phyloP scores from a whole-genome alignment of 2,888 invertebrate species.

The Agrochola litura region DNA sequence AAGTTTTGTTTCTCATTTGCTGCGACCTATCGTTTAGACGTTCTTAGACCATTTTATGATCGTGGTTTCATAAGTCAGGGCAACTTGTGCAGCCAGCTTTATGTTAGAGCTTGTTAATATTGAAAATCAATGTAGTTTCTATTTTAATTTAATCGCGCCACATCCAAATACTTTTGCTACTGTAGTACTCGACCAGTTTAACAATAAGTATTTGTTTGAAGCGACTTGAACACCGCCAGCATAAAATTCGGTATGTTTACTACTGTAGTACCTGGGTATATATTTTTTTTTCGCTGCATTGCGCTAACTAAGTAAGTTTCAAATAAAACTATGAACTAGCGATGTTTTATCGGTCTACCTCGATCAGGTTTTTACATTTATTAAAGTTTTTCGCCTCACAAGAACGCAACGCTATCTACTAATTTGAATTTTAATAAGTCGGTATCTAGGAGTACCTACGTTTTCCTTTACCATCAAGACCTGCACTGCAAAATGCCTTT shows the following conservation, averaged over 20 bases:
- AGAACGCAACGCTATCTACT: not conserved
- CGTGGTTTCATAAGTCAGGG: not conserved
- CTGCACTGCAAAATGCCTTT: not conserved
- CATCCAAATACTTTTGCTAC: not conserved
- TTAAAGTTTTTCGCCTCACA: not conserved
- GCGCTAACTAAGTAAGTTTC: not conserved
- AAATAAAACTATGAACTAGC: not conserved
- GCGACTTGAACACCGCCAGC: not conserved
- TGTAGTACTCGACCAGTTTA: not conserved
- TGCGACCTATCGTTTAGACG: not conserved
- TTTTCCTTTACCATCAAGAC: not conserved
- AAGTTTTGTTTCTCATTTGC: not conserved
- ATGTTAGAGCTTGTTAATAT: not conserved
- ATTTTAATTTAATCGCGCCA: not conserved
- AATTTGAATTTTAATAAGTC: slow-evolving; percentile 7
- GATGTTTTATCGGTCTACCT: not conserved
- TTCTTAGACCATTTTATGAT: not conserved
- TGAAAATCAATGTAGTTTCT: not conserved
- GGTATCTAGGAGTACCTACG: not conserved
- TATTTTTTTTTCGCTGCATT: not conserved
- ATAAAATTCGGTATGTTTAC: not conserved
- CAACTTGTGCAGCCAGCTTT: not conserved
- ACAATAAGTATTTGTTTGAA: not conserved
- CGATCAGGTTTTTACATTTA: not conserved
- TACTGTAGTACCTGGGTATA: too few species aligned